Evolutionary conservation across 2,888 invertebrate species (phyloP).

Genomic region (Metalampra italica): DNA sequence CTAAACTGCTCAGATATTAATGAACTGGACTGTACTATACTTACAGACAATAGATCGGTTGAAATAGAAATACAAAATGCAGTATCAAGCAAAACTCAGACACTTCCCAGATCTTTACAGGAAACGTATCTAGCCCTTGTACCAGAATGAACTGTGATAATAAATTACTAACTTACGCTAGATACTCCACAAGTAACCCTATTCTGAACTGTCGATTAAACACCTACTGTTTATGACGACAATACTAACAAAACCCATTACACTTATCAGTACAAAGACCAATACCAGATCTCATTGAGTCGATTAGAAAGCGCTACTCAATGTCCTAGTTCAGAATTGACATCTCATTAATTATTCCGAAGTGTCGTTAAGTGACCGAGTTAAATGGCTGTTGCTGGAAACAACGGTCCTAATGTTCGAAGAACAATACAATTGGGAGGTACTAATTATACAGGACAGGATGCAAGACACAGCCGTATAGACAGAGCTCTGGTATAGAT

Average conservation of each 20-base stretch:
- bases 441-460: conserved; percentile 60
- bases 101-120: no score
- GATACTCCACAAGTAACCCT: neutral
- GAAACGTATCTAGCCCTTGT: no score
- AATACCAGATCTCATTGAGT: conserved; percentile 24
- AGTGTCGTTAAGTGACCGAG: conserved; percentile 45
- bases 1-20: no score
- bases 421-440: conserved; percentile 71
- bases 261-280: conserved; percentile 13
- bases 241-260: conserved; percentile 20
- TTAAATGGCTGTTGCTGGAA: conserved; percentile 50
- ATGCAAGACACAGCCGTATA: conserved; percentile 25
- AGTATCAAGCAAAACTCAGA: no score
- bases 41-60: no score
- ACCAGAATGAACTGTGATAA: no score
- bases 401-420: conserved; percentile 56
- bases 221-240: conserved; percentile 12
- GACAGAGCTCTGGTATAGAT: no score
- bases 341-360: conserved; percentile 58
- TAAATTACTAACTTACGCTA: no score
- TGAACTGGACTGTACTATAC: no score
- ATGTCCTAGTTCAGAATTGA: conserved; percentile 27
- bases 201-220: conserved; percentile 12
- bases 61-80: no score
- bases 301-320: conserved; percentile 37